Evolutionary conservation across 2,888 invertebrate genomes (phyloP).

Genomic region (Pseudoips prasinana): DNA sequence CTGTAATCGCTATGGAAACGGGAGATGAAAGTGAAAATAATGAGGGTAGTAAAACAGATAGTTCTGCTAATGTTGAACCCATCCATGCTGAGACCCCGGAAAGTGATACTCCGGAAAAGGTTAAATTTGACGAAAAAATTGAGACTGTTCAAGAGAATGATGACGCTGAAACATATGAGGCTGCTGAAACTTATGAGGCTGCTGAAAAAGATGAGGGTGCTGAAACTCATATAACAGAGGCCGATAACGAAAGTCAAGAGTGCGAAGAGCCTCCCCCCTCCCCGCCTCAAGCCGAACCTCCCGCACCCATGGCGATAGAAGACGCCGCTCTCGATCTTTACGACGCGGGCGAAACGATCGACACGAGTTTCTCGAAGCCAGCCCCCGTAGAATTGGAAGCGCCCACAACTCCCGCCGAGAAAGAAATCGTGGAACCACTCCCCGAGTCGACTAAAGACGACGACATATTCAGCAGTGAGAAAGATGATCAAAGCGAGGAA

Average conservation of each 20-base stretch:
- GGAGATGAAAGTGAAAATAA: constrained; percentile 5
- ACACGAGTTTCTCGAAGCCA: constrained; percentile 53
- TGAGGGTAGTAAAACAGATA: too few species aligned
- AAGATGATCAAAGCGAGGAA: neutral
- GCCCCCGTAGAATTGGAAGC: constrained; percentile 5
- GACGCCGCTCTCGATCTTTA: constrained; percentile 39
- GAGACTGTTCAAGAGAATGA: neutral
- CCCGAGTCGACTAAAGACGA: constrained; percentile 20
- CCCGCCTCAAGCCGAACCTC: neutral
- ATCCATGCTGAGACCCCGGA: too few species aligned
- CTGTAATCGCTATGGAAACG: constrained; percentile 4
- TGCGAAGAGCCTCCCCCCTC: neutral
- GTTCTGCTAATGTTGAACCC: too few species aligned
- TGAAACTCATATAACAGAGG: too few species aligned
- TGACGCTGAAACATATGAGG: neutral
- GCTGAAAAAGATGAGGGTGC: neutral
- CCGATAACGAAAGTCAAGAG: too few species aligned
- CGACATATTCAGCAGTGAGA: constrained; percentile 49
- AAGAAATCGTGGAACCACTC: too few species aligned
- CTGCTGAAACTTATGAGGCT: neutral
- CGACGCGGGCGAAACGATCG: constrained; percentile 53
- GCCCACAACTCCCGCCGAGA: constrained; percentile 20
- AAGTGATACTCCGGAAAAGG: too few species aligned
- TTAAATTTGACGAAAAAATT: neutral
- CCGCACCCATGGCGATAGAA: constrained; percentile 6